Conservation (phyloP, 2,888 invertebrate species). For the Gandaritis pyraliata region DNA sequence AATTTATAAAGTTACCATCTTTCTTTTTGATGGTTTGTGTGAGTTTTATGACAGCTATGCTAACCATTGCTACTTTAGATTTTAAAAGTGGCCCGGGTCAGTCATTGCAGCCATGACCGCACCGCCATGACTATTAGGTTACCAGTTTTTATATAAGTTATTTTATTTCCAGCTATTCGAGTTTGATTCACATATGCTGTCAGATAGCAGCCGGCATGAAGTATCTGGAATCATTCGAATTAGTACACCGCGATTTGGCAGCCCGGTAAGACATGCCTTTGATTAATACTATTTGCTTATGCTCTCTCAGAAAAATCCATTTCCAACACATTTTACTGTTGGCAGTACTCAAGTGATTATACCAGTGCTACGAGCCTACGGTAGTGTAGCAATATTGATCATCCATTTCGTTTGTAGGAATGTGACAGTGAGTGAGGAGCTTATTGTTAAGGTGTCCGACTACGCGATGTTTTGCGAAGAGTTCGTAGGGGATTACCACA, state of each 20-base stretch:
- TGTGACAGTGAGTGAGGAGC: slow-evolving; percentile 92
- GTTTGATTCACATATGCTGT: slow-evolving; percentile 92
- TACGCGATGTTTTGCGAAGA: slow-evolving; percentile 94
- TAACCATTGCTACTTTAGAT: too few species aligned
- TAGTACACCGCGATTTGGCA: slow-evolving; percentile 95
- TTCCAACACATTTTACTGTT: not conserved
- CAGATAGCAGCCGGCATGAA: slow-evolving; percentile 97
- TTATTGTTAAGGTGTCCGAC: slow-evolving; percentile 92
- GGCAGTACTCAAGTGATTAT: too few species aligned
- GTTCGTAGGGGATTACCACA: slow-evolving; percentile 92
- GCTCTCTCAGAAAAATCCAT: not conserved
- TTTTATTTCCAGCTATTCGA: slow-evolving; percentile 88
- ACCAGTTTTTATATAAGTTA: not conserved
- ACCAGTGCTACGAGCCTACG: slow-evolving; percentile 9
- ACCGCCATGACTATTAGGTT: too few species aligned
- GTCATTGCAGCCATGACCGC: too few species aligned
- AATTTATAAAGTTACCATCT: too few species aligned
- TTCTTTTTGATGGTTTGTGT: too few species aligned
- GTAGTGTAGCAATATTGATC: slow-evolving; percentile 5
- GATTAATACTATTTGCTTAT: not conserved
- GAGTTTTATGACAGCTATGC: too few species aligned
- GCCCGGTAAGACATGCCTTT: slow-evolving; percentile 85
- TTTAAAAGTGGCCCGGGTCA: too few species aligned
- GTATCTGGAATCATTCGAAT: slow-evolving; percentile 94
- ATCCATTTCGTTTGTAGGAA: slow-evolving; percentile 83